Percentiles rank a stretch among this genome's conserved stretches.
phyloP scores from a whole-genome alignment of 2,888 invertebrate species.

The Dorcus parallelipipedus region DNA sequence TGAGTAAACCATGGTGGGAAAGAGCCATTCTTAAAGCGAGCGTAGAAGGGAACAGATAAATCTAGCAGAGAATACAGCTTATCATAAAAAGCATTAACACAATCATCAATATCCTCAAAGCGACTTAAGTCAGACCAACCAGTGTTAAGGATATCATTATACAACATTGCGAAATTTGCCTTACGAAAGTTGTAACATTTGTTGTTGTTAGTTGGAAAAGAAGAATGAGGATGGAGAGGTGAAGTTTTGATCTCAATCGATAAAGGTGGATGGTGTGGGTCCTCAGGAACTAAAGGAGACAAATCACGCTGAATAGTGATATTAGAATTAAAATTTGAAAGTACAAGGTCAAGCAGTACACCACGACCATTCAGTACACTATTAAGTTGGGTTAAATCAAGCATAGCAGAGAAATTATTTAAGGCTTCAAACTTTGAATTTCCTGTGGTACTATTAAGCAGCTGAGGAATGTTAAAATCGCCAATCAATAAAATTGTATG shows the following conservation, averaged over 20 bases:
- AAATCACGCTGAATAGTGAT: neutral
- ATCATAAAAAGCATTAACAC: neutral
- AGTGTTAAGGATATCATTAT: neutral
- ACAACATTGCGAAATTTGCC: neutral
- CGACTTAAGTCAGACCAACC: neutral
- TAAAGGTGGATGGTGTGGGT: neutral
- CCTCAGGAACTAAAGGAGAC: neutral
- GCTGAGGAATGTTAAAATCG: no score
- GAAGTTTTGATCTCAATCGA: neutral
- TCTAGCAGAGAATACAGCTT: neutral
- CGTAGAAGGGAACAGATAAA: neutral
- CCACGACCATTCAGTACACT: no score
- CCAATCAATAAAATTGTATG: no score
- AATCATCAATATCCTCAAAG: neutral
- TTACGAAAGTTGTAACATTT: slow-evolving; percentile 4
- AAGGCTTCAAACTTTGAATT: no score
- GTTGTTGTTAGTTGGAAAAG: neutral
- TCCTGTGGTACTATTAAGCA: no score
- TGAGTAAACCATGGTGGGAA: slow-evolving; percentile 3
- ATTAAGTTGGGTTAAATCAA: no score
- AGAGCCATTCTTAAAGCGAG: neutral
- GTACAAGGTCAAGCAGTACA: no score
- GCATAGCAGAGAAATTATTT: no score
- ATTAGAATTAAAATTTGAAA: no score
- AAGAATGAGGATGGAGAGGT: neutral